Conservation (phyloP, 2,113 vertebrate genomes). For the Pandion haliaetus region DNA sequence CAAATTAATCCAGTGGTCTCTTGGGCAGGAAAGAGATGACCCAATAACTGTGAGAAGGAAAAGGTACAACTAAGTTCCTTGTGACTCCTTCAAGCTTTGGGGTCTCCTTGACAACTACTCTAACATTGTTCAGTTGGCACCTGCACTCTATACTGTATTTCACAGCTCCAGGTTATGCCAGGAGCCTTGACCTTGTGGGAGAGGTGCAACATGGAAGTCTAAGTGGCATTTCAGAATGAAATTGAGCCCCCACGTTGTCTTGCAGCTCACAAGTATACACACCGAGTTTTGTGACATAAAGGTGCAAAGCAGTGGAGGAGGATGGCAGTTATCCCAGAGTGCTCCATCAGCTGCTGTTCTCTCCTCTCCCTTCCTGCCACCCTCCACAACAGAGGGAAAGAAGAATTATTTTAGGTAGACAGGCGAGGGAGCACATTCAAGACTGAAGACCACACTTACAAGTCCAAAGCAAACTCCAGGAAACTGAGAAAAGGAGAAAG, state of each 20-base stretch:
- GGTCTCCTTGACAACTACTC: not conserved
- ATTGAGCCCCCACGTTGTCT: rapidly evolving
- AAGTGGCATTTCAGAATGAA: not conserved
- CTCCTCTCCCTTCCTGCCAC: not conserved
- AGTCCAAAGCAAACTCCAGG: not conserved
- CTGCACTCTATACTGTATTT: not conserved
- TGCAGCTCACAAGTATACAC: not conserved
- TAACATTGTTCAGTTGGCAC: not conserved
- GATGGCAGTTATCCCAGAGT: not conserved
- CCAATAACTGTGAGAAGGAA: not conserved
- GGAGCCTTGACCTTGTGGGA: not conserved
- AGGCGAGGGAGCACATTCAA: not conserved
- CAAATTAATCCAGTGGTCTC: not conserved
- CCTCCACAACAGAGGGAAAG: not conserved
- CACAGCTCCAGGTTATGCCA: not conserved
- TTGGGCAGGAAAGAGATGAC: not conserved
- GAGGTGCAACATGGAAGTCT: not conserved
- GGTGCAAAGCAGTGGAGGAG: not conserved
- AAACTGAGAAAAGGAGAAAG: not conserved
- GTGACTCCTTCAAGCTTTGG: not conserved
- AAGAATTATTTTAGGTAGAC: not conserved
- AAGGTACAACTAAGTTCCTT: not conserved
- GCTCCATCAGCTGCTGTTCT: not conserved
- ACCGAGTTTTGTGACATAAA: not conserved
- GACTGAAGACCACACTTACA: rapidly evolving